Evolutionary conservation across 1,140 invertebrate species (phyloP).

Genomic region (Drosophila guanche): DNA sequence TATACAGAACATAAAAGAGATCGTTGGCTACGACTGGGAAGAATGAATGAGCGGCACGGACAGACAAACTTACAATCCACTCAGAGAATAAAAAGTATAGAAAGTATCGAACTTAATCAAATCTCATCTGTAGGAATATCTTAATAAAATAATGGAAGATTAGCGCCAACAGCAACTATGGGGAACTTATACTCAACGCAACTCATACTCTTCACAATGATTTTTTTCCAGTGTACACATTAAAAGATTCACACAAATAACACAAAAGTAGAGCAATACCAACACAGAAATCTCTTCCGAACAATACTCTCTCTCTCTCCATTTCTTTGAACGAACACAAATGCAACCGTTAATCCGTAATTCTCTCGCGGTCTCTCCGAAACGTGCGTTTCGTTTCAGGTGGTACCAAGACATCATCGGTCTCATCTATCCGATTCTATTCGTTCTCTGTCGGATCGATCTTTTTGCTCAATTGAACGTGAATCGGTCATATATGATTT

Average conservation of each 20-base stretch:
- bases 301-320: constrained; percentile 14
- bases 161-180: not conserved
- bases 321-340: constrained; percentile 1
- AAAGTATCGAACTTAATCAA: not conserved
- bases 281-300: constrained; percentile 15
- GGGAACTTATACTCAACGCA: not conserved
- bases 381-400: constrained; percentile 39
- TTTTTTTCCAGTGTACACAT: constrained; percentile 27
- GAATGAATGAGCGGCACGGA: constrained; percentile 40
- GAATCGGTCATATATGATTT: constrained; percentile 33
- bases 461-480: constrained; percentile 24
- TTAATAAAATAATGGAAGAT: not conserved
- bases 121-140: not conserved
- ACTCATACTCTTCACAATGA: not conserved
- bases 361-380: constrained; percentile 20
- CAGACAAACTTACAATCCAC: constrained; percentile 39
- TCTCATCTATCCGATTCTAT: constrained; percentile 26
- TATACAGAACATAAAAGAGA: constrained; percentile 42
- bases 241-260: constrained; percentile 48
- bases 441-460: constrained; percentile 19
- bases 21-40: constrained; percentile 31
- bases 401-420: constrained; percentile 15
- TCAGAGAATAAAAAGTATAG: not conserved
- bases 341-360: constrained; percentile 23
- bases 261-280: constrained; percentile 54